Percentiles rank a stretch among this genome's conserved stretches.
Conservation (phyloP, 2,888 invertebrate species). For the Cheilosia vernalis region DNA sequence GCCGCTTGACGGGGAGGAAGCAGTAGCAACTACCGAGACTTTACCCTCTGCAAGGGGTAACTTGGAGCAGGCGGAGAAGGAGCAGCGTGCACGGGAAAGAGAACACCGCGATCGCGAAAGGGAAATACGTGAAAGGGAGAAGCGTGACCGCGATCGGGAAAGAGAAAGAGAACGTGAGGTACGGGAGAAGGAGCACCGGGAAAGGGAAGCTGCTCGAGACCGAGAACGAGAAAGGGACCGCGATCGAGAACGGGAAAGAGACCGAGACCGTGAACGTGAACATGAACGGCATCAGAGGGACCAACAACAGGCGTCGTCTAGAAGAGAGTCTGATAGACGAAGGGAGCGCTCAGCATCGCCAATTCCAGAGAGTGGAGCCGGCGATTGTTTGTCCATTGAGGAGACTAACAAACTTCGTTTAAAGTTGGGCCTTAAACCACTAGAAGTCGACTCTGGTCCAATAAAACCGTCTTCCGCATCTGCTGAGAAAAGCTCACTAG, state of each 20-base stretch:
- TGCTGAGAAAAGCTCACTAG: constrained; percentile 84
- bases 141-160: constrained; percentile 42
- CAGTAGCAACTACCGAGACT: constrained; percentile 11
- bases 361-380: constrained; percentile 82
- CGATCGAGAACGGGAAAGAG: constrained; percentile 72
- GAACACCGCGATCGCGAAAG: constrained; percentile 74
- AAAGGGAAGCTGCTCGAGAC: constrained; percentile 65
- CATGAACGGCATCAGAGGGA: constrained; percentile 70
- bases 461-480: constrained; percentile 75
- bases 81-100: constrained; percentile 72
- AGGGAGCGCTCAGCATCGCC: constrained; percentile 80
- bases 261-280: constrained; percentile 62
- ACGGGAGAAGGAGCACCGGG: constrained; percentile 70
- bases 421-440: constrained; percentile 96
- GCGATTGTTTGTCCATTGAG: constrained; percentile 89
- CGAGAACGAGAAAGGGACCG: constrained; percentile 58
- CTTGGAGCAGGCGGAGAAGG: constrained; percentile 51
- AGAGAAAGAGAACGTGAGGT: constrained; percentile 19
- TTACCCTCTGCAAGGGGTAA: not conserved
- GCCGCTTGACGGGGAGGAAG: constrained; percentile 78
- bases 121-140: constrained; percentile 62
- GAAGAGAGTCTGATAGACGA: constrained; percentile 47
- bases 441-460: constrained; percentile 86
- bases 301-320: constrained; percentile 53
- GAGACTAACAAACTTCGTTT: constrained; percentile 95